phyloP scores from a whole-genome alignment of 2,113 vertebrate species.

The Barnardius zonarius region DNA sequence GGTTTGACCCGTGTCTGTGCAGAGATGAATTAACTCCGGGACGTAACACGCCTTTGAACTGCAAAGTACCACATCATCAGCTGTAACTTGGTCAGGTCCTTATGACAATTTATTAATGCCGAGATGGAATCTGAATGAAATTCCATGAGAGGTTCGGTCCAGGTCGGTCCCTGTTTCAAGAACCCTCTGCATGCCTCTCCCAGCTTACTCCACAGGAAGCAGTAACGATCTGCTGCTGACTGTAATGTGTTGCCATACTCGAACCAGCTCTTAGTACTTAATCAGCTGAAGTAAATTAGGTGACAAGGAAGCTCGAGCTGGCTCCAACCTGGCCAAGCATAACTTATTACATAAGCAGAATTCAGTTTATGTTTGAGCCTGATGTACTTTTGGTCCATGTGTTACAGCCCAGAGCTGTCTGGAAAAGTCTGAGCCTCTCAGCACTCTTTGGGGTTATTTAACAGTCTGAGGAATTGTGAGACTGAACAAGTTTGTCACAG shows the following conservation, averaged over 20 bases:
- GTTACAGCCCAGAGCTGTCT: background rate
- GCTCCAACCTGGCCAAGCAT: constrained; percentile 13
- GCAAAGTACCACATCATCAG: background rate
- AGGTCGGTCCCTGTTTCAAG: background rate
- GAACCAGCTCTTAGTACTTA: background rate
- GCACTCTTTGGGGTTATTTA: accelerated
- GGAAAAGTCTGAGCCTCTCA: background rate
- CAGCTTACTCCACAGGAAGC: background rate
- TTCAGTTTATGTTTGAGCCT: background rate
- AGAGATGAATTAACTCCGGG: background rate
- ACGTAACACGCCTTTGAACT: accelerated
- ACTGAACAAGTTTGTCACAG: background rate
- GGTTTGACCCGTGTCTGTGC: background rate
- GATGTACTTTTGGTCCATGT: background rate
- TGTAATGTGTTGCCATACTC: background rate
- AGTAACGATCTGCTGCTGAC: background rate
- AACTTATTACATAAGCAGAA: background rate
- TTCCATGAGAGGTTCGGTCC: background rate
- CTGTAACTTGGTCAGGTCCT: background rate
- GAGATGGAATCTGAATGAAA: background rate
- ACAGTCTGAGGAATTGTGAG: background rate
- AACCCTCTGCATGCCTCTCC: background rate
- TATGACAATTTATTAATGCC: background rate
- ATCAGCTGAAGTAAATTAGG: constrained; percentile 42
- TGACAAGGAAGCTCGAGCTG: constrained; percentile 1